Conservation (phyloP, 2,888 invertebrate genomes). For the Helleia helle region DNA sequence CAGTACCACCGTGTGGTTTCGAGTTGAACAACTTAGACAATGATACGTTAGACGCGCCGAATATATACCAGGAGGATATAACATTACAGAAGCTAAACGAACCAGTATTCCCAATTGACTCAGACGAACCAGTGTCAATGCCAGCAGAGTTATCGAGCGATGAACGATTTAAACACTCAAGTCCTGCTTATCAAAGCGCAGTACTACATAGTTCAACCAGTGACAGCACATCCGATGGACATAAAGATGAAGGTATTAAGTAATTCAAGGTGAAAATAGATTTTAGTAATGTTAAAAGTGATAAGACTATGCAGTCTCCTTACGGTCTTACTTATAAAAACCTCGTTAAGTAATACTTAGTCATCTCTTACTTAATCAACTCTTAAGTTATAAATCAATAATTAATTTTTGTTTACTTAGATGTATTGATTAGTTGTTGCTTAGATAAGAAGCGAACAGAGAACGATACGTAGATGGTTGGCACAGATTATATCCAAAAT, state of each 20-base stretch:
- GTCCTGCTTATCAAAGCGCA: slow-evolving; percentile 84
- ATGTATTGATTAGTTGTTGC: no score
- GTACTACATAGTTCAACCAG: slow-evolving; percentile 73
- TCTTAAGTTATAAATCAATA: no score
- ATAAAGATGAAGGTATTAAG: slow-evolving; percentile 66
- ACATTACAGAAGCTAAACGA: slow-evolving; percentile 45
- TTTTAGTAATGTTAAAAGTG: no score
- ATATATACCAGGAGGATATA: slow-evolving; percentile 61
- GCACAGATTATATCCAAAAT: no score
- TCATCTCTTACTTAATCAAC: no score
- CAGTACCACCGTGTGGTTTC: slow-evolving; percentile 78
- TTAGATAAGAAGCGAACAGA: no score
- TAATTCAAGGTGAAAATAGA: no score
- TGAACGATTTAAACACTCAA: slow-evolving; percentile 79
- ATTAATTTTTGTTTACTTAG: no score
- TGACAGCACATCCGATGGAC: slow-evolving; percentile 44
- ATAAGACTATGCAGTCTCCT: no score
- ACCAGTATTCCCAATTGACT: slow-evolving; percentile 53
- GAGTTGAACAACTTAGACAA: slow-evolving; percentile 79
- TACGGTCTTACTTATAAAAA: no score
- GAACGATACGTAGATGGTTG: no score
- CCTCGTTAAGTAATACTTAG: no score
- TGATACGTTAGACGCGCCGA: slow-evolving; percentile 76
- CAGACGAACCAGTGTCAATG: slow-evolving; percentile 61
- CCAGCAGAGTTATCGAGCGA: slow-evolving; percentile 51